Percentiles rank a stretch among this genome's conserved stretches.
Evolutionary conservation across 1,140 invertebrate genomes (phyloP).

Genomic region (Capitella teleta): DNA sequence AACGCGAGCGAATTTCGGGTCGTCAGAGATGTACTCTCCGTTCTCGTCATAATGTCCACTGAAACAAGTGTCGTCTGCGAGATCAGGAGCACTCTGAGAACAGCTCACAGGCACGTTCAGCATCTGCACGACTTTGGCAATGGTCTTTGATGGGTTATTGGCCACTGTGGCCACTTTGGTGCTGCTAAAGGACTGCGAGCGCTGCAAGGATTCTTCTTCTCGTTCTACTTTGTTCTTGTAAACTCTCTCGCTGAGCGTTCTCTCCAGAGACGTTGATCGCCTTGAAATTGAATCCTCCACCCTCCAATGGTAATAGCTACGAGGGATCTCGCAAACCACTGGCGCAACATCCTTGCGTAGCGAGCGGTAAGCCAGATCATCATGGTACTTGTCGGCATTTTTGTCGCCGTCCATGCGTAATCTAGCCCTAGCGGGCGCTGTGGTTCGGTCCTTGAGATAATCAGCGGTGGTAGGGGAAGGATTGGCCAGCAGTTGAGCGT

Average conservation of each 20-base stretch:
- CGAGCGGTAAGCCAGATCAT: conserved; percentile 14
- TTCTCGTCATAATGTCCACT: not conserved
- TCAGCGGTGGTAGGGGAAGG: conserved; percentile 13
- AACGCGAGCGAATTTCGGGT: conserved; percentile 1
- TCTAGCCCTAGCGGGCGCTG: not conserved
- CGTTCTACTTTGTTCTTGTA: no score
- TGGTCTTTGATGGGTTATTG: not conserved
- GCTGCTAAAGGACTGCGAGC: not conserved
- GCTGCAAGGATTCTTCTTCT: not conserved
- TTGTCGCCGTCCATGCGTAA: conserved; percentile 12
- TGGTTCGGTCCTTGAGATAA: conserved; percentile 10
- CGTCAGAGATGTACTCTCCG: conserved; percentile 2
- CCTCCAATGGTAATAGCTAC: not conserved
- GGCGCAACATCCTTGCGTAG: conserved; percentile 9
- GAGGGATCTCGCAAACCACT: not conserved
- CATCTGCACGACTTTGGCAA: not conserved
- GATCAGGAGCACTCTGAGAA: conserved; percentile 5
- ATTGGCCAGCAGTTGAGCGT: not conserved
- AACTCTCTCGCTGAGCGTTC: not conserved
- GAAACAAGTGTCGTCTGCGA: not conserved
- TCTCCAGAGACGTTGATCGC: not conserved
- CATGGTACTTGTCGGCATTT: conserved; percentile 17
- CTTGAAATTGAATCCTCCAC: not conserved
- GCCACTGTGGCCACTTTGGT: not conserved
- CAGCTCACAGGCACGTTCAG: not conserved